Conservation (phyloP, 1,140 invertebrate genomes). For the Acromyrmex charruanus region DNA sequence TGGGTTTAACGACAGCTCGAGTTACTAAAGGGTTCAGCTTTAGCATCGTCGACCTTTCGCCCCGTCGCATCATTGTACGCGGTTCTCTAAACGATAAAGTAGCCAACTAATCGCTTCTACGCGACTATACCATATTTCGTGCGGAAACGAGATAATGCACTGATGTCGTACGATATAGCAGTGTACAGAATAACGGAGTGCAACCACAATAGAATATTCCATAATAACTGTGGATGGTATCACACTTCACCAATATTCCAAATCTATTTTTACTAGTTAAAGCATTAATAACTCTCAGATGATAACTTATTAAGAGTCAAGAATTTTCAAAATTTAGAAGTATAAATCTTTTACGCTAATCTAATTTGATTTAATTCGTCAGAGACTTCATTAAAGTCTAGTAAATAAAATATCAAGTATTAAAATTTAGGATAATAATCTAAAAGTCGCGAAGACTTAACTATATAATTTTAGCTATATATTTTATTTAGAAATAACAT, state of each 20-base stretch:
- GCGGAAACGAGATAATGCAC: slow-evolving; percentile 72
- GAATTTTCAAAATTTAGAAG: neutral
- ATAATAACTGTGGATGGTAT: neutral
- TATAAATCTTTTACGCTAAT: neutral
- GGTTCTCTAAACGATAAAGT: slow-evolving; percentile 71
- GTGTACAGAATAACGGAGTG: slow-evolving; percentile 33
- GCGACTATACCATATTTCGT: slow-evolving; percentile 46
- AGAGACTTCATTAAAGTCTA: neutral
- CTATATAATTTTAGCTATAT: neutral
- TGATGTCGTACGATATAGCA: slow-evolving; percentile 57
- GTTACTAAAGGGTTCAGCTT: slow-evolving; percentile 68
- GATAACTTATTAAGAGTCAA: neutral
- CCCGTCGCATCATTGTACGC: slow-evolving; percentile 45
- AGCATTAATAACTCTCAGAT: neutral
- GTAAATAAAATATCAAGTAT: neutral
- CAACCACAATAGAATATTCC: slow-evolving; percentile 2
- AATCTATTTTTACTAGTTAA: neutral
- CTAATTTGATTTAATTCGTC: neutral
- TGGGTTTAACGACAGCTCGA: slow-evolving; percentile 72
- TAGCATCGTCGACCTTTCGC: slow-evolving; percentile 66
- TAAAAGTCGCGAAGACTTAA: neutral
- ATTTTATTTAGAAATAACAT: neutral
- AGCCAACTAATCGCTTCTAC: slow-evolving; percentile 69
- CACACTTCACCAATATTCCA: neutral
- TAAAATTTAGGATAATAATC: neutral